phyloP scores from a whole-genome alignment of 35 echinoderm and acorn worm genomes.

The Holothuria glaberrima region DNA sequence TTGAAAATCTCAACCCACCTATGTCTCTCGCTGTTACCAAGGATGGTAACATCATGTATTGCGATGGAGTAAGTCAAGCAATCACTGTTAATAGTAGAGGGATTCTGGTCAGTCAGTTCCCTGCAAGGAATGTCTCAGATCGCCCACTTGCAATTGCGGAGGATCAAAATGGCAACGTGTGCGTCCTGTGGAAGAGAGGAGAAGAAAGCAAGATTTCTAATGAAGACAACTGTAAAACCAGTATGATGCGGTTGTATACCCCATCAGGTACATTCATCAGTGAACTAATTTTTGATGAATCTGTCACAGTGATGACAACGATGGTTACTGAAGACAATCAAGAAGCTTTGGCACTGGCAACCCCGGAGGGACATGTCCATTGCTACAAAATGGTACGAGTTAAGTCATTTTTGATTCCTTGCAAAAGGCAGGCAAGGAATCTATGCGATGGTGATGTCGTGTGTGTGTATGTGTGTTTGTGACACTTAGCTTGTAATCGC shows the following conservation, averaged over 20 bases:
- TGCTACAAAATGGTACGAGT: too few species aligned
- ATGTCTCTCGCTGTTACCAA: background rate
- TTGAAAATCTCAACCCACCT: background rate
- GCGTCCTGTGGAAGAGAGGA: conserved; percentile 5
- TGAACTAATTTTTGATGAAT: background rate
- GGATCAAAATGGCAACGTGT: background rate
- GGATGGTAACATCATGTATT: background rate
- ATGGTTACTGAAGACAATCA: background rate
- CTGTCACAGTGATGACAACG: background rate
- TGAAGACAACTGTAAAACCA: background rate
- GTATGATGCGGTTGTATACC: background rate
- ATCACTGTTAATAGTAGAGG: background rate
- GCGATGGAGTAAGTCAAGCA: background rate
- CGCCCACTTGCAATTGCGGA: background rate
- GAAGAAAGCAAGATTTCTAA: background rate
- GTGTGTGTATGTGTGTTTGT: too few species aligned
- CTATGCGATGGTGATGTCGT: too few species aligned
- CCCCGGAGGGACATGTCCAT: too few species aligned
- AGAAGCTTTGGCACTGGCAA: background rate
- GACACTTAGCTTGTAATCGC: too few species aligned
- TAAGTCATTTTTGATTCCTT: too few species aligned
- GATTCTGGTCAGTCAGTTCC: background rate
- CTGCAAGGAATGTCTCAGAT: background rate
- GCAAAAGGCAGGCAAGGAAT: too few species aligned
- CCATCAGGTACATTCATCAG: background rate